These are phyloP conservation scores for Enteromius anoplus DNA, from an alignment of 2,797 vertebrate species.

Conservation along the genomic window DNA sequence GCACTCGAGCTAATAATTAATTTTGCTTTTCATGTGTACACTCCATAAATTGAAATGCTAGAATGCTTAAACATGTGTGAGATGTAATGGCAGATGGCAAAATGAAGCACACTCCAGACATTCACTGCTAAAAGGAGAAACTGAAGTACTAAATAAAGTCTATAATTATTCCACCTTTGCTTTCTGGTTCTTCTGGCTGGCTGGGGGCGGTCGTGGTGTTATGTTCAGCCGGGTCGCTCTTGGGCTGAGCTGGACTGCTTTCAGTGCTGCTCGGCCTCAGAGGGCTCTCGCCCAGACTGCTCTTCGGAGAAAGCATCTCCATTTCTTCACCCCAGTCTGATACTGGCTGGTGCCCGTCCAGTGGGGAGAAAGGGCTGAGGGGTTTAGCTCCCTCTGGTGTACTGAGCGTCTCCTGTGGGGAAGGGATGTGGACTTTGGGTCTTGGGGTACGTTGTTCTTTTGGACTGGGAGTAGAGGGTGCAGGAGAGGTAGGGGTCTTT, in stretches of 20 bases:
- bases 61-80: background rate
- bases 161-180: conserved; percentile 37
- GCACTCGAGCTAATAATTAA: background rate
- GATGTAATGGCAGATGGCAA: background rate
- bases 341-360: conserved; percentile 79
- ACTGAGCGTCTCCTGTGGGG: conserved; percentile 61
- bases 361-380: conserved; percentile 78
- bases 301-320: conserved; percentile 84
- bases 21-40: background rate
- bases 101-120: background rate
- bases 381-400: conserved; percentile 71
- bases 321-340: conserved; percentile 93
- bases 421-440: conserved; percentile 74
- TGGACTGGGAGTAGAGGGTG: conserved; percentile 60
- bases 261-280: conserved; percentile 70
- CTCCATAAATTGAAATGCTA: background rate
- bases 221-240: conserved; percentile 22
- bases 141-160: conserved; percentile 10
- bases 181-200: conserved; percentile 53
- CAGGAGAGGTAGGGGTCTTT: conserved; percentile 7
- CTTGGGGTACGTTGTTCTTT: conserved; percentile 68
- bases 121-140: background rate
- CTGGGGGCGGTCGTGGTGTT: background rate
- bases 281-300: conserved; percentile 77
- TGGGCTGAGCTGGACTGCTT: conserved; percentile 68